Base-by-base conservation (phyloP, 2,888 invertebrate genomes). In the Acanthopleura granulata region DNA sequence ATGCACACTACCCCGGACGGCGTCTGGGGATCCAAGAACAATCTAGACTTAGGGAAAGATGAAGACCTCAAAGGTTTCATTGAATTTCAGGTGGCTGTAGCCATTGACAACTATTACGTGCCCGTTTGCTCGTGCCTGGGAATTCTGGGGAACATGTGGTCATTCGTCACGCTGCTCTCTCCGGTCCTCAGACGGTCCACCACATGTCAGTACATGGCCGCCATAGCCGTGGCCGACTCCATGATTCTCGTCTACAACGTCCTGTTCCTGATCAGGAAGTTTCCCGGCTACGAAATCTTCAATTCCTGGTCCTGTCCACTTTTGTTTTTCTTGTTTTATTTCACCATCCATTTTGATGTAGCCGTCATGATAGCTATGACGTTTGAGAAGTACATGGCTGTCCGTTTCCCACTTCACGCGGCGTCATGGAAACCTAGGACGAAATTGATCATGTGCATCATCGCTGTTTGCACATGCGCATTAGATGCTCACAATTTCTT, bases 191-290 rank as follows among this genome's bases (percentile, higher is more conserved):
- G 77, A 12, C 30, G 74, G n/a, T 74, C 74, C 29, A 73, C 79
- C 51, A 75, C 78, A 6, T 78, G 79, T 69, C 27, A 77, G 49
- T 79, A 78, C 76, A 75, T 79, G 73, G 75, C 77, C 51, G 72
- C 71, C 71, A 74, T 79, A 16, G 78, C 76, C n/a, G 51, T 74
- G 25, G 40, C 75, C 25, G 79, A 79, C 71, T 69, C 76, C 6
- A 16, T 75, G 62, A 72, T 79, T 4, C 75, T 79, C 3, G 30
- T 75, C 22, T 62, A 77, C 3, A 74, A 75, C 72, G 29, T 78
- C 22, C 50, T 73, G 40, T 74, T 78, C 27, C 72, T 76, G n/a
- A 18, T 73, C 16, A 51, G 49, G 11, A 70, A 25, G 18, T 71
- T 71, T 62, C 57, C 66, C 0, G 70, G 29, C 22, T 74, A 70